Evolutionary conservation across 2,888 invertebrate species (phyloP).

Genomic region (Caenorhabditis japonica): DNA sequence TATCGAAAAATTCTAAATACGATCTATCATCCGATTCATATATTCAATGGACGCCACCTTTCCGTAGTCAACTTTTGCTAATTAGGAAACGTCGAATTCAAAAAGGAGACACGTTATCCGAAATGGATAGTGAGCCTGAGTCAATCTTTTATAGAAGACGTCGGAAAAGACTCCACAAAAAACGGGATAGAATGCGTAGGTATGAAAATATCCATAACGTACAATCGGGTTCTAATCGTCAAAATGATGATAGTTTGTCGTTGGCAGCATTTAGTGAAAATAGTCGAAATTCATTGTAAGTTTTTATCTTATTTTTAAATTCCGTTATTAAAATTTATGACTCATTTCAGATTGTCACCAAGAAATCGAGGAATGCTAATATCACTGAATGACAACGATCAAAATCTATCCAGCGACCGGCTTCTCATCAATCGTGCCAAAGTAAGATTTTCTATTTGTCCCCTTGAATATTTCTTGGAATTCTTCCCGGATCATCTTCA

Average conservation of each 20-base stretch:
- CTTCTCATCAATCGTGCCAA: slow-evolving; percentile 45
- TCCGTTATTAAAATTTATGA: not conserved
- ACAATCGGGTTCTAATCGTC: slow-evolving; percentile 51
- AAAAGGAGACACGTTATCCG: slow-evolving; percentile 62
- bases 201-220: slow-evolving; percentile 54
- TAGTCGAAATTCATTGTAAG: slow-evolving; percentile 45
- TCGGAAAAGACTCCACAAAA: slow-evolving; percentile 56
- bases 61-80: slow-evolving; percentile 58
- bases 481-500: slow-evolving; percentile 18
- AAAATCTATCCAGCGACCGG: slow-evolving; percentile 44
- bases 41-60: slow-evolving; percentile 61
- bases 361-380: slow-evolving; percentile 52
- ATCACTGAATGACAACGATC: slow-evolving; percentile 45
- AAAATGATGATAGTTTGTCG: slow-evolving; percentile 32
- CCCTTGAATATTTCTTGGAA: not conserved
- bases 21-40: slow-evolving; percentile 38
- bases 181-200: slow-evolving; percentile 55
- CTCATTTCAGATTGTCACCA: slow-evolving; percentile 38
- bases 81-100: slow-evolving; percentile 62
- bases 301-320: not conserved
- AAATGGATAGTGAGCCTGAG: slow-evolving; percentile 68
- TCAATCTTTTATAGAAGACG: slow-evolving; percentile 64
- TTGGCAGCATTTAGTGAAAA: slow-evolving; percentile 36
- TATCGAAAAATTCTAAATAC: slow-evolving; percentile 38
- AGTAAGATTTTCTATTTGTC: slow-evolving; percentile 8